Conservation (phyloP, 1,140 invertebrate genomes). For the Coboldia fuscipes region DNA sequence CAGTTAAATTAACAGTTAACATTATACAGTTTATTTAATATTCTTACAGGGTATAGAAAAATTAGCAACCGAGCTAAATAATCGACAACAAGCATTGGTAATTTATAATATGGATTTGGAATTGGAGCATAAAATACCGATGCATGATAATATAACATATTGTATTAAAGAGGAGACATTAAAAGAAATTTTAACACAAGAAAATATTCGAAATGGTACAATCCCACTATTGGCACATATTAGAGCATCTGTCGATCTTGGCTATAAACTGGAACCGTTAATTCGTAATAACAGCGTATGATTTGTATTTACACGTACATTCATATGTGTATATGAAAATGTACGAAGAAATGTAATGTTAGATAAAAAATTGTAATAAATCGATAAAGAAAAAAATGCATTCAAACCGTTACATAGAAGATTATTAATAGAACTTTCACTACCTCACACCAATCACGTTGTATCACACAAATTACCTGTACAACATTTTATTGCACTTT, state of each 20-base stretch:
- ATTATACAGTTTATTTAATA: not conserved
- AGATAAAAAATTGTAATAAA: too few species aligned
- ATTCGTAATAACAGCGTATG: too few species aligned
- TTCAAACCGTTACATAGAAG: too few species aligned
- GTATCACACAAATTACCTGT: too few species aligned
- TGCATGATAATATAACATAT: conserved; percentile 13
- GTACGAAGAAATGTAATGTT: too few species aligned
- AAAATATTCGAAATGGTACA: conserved; percentile 15
- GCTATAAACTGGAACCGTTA: not conserved
- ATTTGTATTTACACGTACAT: too few species aligned
- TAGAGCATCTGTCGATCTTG: conserved; percentile 17
- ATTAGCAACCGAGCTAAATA: conserved; percentile 14
- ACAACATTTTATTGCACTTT: too few species aligned
- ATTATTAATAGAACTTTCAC: too few species aligned
- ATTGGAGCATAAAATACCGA: conserved; percentile 10
- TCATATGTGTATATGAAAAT: too few species aligned
- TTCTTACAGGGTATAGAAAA: conserved; percentile 17
- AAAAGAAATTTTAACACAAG: conserved; percentile 16
- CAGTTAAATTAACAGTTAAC: not conserved
- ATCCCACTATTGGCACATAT: conserved; percentile 15
- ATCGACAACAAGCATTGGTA: conserved; percentile 9
- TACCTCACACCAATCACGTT: too few species aligned
- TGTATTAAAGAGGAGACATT: conserved; percentile 13
- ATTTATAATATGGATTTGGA: conserved; percentile 12
- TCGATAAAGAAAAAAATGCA: too few species aligned